A percentile compares a stretch with the other conserved stretches of the same genome.
Evolutionary conservation across 1,140 invertebrate genomes (phyloP).

Genomic region (Drosophila malerkotliana): DNA sequence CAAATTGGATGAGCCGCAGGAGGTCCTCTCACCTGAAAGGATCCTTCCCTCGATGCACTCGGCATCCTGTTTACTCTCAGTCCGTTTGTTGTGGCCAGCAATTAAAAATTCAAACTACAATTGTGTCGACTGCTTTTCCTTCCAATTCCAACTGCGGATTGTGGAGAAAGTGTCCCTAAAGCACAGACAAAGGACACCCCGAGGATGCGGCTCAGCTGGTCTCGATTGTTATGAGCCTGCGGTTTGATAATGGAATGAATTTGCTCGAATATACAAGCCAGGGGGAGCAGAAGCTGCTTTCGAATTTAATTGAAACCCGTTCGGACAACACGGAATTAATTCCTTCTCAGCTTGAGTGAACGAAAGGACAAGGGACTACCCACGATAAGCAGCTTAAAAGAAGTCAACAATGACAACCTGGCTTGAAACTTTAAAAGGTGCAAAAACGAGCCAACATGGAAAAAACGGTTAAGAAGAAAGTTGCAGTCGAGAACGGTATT

Average conservation of each 20-base stretch:
- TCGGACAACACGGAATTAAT: neutral
- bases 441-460: neutral
- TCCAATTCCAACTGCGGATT: conserved; percentile 42
- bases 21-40: conserved; percentile 23
- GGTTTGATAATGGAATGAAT: conserved; percentile 13
- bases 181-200: conserved; percentile 30
- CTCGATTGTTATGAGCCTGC: conserved; percentile 44
- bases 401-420: neutral
- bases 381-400: neutral
- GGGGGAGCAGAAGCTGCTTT: neutral
- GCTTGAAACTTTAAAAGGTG: neutral
- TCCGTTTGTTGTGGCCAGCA: conserved; percentile 46
- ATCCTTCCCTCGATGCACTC: conserved; percentile 7
- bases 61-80: conserved; percentile 12
- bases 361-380: neutral
- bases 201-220: conserved; percentile 22
- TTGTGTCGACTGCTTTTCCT: conserved; percentile 11
- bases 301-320: conserved; percentile 15
- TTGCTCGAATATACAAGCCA: conserved; percentile 8
- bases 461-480: no score
- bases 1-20: conserved; percentile 42
- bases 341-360: neutral
- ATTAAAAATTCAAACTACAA: conserved; percentile 50
- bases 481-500: neutral
- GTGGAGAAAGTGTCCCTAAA: conserved; percentile 24